Conservation (phyloP, 2,797 vertebrate genomes). For the Nyctibius grandis region DNA sequence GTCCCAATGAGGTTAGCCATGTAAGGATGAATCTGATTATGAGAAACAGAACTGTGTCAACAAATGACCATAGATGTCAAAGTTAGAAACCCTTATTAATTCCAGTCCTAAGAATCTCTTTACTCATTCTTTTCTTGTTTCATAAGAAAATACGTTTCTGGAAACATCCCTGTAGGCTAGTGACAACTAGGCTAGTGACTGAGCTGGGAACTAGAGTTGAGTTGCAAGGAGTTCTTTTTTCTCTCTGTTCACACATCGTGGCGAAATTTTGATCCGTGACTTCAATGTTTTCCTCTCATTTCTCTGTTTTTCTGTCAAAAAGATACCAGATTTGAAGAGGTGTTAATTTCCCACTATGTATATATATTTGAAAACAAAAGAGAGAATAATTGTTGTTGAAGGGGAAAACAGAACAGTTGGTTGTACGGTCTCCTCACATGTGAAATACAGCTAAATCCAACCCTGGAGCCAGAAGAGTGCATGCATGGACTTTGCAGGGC, state of each 20-base stretch:
- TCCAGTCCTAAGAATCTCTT: neutral
- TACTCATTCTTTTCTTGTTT: neutral
- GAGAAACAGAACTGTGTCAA: neutral
- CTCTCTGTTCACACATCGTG: rapidly evolving
- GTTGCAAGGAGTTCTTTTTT: neutral
- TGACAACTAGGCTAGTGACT: neutral
- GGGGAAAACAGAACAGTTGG: neutral
- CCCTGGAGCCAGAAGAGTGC: neutral
- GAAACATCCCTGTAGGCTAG: neutral
- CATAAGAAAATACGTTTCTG: neutral
- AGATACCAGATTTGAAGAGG: neutral
- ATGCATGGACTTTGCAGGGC: rapidly evolving
- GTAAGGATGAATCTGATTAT: neutral
- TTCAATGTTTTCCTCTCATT: neutral
- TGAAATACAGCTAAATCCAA: neutral
- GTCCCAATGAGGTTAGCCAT: neutral
- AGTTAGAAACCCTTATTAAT: neutral
- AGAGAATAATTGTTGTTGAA: neutral
- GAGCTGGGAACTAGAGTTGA: neutral
- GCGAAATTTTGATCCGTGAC: neutral
- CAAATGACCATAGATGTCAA: neutral
- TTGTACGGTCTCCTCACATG: rapidly evolving
- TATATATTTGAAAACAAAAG: neutral
- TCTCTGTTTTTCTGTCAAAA: neutral
- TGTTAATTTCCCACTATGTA: neutral